Percentiles rank a stretch among this genome's conserved stretches.
Evolutionary conservation across 2,797 vertebrate species (phyloP).

Genomic region (Arctocebus calabarensis): DNA sequence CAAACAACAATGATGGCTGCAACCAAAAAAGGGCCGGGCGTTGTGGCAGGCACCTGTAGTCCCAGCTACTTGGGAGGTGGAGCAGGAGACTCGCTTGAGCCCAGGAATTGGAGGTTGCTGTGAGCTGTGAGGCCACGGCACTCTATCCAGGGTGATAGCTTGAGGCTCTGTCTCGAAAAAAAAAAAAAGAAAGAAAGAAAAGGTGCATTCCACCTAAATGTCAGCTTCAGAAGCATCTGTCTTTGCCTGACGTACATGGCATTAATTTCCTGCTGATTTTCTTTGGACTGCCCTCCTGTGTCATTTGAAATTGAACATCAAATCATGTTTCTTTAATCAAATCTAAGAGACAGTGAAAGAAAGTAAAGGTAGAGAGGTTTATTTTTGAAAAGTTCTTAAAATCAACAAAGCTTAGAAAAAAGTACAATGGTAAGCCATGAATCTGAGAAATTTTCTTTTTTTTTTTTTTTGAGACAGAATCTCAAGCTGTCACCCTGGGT

Average conservation of each 20-base stretch:
- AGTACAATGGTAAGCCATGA: conserved; percentile 65
- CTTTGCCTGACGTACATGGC: conserved; percentile 87
- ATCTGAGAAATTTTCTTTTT: not conserved
- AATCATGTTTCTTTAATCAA: conserved; percentile 94
- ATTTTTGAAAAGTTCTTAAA: conserved; percentile 59
- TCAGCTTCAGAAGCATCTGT: conserved; percentile 90
- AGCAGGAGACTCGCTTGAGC: no score
- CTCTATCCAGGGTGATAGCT: no score
- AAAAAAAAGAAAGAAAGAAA: conserved; percentile 53
- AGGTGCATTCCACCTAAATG: conserved; percentile 81
- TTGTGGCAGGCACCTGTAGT: no score
- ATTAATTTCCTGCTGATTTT: conserved; percentile 92
- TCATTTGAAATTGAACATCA: conserved; percentile 92
- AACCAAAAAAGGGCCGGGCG: no score
- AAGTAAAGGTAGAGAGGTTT: conserved; percentile 71
- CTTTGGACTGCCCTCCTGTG: conserved; percentile 87
- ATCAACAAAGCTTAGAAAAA: conserved; percentile 54
- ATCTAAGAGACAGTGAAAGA: conserved; percentile 87
- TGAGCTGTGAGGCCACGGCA: no score
- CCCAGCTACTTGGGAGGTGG: no score
- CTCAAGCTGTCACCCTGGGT: no score
- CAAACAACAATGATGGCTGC: no score
- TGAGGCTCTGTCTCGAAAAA: no score
- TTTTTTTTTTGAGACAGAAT: no score
- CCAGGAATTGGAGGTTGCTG: no score